A percentile compares a stretch with the other conserved stretches of the same genome.
Evolutionary conservation across 2,113 vertebrate species (phyloP).

Genomic region (Eclectus roratus): DNA sequence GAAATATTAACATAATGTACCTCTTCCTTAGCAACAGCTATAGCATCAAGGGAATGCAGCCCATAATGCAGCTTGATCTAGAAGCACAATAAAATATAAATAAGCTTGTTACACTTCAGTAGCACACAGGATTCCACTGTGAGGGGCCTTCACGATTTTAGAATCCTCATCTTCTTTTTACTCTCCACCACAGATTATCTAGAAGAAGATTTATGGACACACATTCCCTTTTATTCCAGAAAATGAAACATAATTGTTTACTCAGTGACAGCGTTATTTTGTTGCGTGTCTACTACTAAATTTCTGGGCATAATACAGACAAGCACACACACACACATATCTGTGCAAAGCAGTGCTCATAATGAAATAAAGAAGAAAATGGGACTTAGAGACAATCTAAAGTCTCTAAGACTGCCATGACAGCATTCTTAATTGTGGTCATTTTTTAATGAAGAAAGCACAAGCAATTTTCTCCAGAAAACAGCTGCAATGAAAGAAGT

Average conservation of each 20-base stretch:
- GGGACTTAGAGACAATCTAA: background rate
- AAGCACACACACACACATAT: background rate
- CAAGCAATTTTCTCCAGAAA: background rate
- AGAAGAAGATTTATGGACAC: conserved; percentile 11
- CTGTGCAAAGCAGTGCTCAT: background rate
- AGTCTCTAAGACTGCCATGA: background rate
- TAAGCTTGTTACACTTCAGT: conserved; percentile 46
- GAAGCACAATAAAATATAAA: conserved; percentile 57
- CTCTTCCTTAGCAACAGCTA: conserved; percentile 36
- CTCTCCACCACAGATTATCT: conserved; percentile 18
- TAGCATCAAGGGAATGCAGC: background rate
- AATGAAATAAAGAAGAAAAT: background rate
- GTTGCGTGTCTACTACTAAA: background rate
- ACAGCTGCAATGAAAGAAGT: background rate
- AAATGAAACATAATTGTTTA: conserved; percentile 42
- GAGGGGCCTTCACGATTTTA: conserved; percentile 27
- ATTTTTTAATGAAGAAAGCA: background rate
- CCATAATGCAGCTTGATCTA: conserved; percentile 30
- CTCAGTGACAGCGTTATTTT: conserved; percentile 3
- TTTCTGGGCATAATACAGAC: background rate
- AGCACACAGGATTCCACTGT: background rate
- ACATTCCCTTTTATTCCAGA: conserved; percentile 23
- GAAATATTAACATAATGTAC: conserved; percentile 40
- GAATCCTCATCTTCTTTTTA: conserved; percentile 37
- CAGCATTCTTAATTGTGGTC: background rate